Evolutionary conservation across 2,797 vertebrate species (phyloP), one percentile per base, ranked within the genome.

Genomic region (Salarias fasciatus): DNA sequence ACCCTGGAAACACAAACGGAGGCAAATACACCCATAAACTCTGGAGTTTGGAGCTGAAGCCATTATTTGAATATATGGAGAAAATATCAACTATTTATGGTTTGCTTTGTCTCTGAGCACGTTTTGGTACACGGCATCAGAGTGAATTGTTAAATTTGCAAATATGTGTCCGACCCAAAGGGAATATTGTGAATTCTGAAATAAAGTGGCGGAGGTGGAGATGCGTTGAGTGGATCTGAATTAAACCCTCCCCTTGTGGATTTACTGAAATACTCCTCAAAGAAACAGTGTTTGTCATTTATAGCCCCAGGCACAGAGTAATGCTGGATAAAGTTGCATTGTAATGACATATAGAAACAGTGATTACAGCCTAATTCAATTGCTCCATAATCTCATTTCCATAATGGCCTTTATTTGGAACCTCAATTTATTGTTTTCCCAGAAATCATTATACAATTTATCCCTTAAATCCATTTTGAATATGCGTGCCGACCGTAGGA

Each of bases 321-420:
- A 90, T 91, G 87, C 88, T 84, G 86, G 86, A 90, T 89, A 90
- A 90, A 85, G 88, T 92, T 92, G 92, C 91, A 92, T 88, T 91
- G 82, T 91, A 92, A 92, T 91, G 91, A 91, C 85, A 90, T 92
- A 92, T 92, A 92, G 87, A 89, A 92, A 91, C 84, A 74, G 77
- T 91, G 91, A 92, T 93, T 92, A 91, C 88, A 84, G 88, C 78
- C 79, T 92, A 92, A 93, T 92, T 92, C 90, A 92, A 91, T 93
- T 92, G 88, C 79, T 85, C 75, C 66, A 76, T 92, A 91, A 93
- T 93, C 92, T 91, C 88, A 92, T 92, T 92, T 90, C 86, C 89
- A 88, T 93, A 91, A 93, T 93, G 91, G 90, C 89, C 84, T 92
- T 93, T 93, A 91, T 93, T 92, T 92, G 89, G 89, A 89, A 88